A percentile compares a stretch with the other conserved stretches of the same genome.
phyloP scores from a whole-genome alignment of 2,113 vertebrate species.

The Oreochromis tanganicae region DNA sequence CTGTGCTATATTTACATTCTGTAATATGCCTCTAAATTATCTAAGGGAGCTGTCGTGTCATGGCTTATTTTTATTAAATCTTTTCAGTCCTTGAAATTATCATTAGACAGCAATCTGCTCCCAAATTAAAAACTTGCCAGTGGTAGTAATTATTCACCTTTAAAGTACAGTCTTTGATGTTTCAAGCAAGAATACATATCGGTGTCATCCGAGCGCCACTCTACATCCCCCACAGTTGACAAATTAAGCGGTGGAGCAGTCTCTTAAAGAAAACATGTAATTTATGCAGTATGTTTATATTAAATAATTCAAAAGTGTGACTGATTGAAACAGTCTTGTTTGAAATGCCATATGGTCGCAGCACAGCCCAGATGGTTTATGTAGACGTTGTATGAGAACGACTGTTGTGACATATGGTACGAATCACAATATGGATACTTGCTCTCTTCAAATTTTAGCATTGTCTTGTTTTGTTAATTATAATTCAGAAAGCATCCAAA shows the following conservation, averaged over 20 bases:
- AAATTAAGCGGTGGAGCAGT: not conserved
- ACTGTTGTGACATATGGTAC: conserved; percentile 59
- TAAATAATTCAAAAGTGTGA: conserved; percentile 52
- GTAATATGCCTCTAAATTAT: not conserved
- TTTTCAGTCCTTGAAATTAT: not conserved
- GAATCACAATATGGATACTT: conserved; percentile 32
- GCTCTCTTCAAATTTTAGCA: not conserved
- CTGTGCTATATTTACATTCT: not conserved
- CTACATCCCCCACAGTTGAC: not conserved
- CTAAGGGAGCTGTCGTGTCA: not conserved
- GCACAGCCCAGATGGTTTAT: conserved; percentile 53
- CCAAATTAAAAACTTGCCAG: not conserved
- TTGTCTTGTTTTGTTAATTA: not conserved
- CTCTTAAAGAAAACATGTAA: conserved; percentile 24
- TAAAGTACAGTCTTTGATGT: not conserved
- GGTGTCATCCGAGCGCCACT: not conserved
- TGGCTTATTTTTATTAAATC: not conserved
- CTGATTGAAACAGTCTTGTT: conserved; percentile 43
- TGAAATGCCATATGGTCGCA: conserved; percentile 63
- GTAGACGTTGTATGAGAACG: conserved; percentile 15
- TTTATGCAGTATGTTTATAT: conserved; percentile 46
- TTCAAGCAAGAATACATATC: not conserved
- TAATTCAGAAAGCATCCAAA: not conserved
- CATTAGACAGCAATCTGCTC: not conserved
- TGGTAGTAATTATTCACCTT: not conserved